Evolutionary conservation across 1,140 invertebrate species (phyloP).

Genomic region (Heliconius eleuchia): DNA sequence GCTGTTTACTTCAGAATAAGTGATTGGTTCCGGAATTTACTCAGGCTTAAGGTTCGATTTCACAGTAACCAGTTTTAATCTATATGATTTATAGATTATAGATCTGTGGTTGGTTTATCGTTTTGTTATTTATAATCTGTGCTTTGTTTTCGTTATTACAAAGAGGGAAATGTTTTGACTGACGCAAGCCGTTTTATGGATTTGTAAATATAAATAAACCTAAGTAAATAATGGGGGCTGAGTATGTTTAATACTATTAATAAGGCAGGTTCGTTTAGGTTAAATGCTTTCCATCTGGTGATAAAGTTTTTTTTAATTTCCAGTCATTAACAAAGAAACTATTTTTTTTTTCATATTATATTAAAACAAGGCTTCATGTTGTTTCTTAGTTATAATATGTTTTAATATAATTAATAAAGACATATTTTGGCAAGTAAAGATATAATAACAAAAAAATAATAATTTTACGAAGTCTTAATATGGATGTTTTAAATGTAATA

Average conservation of each 20-base stretch:
- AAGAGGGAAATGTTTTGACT: slow-evolving; percentile 30
- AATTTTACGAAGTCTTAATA: neutral
- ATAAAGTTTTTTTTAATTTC: too few species aligned
- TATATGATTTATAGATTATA: slow-evolving; percentile 51
- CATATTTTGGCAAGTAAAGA: neutral
- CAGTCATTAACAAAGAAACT: too few species aligned
- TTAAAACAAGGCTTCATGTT: too few species aligned
- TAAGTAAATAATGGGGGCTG: slow-evolving; percentile 6
- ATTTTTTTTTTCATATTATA: too few species aligned
- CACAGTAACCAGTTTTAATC: slow-evolving; percentile 55
- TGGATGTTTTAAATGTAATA: neutral
- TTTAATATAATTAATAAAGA: neutral
- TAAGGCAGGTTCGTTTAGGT: neutral
- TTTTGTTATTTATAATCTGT: slow-evolving; percentile 35
- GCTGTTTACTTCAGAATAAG: slow-evolving; percentile 40
- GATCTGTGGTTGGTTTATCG: slow-evolving; percentile 35
- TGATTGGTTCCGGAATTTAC: slow-evolving; percentile 58
- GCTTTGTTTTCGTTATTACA: slow-evolving; percentile 28
- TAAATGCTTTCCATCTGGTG: too few species aligned
- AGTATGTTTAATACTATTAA: neutral
- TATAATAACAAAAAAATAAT: neutral
- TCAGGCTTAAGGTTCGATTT: slow-evolving; percentile 53
- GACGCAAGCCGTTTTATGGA: slow-evolving; percentile 22
- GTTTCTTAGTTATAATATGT: too few species aligned
- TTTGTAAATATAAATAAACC: slow-evolving; percentile 22